Base-by-base conservation (phyloP, 2,113 vertebrate species). In the Lathamus discolor region DNA sequence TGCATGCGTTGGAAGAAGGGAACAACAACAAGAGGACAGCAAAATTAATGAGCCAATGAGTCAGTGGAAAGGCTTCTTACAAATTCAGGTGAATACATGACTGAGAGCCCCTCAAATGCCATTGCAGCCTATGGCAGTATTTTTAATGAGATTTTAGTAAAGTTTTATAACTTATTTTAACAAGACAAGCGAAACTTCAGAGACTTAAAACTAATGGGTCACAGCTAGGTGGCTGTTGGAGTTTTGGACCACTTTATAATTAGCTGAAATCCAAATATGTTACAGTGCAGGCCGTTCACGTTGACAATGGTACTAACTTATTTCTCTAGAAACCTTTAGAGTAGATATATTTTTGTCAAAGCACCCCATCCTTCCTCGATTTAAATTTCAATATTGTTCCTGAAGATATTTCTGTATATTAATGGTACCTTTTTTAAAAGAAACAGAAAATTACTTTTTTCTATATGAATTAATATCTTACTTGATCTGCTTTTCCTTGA, bases 391-490 rank as follows among this genome's bases (percentile, higher is more conserved):
- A 96, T 98, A 98, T 97, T 97, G 95, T 98, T 98, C 97, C 97
- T 98, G 97, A 95, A 97, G 97, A 98, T 97, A 98, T 97, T 97
- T 98, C 98, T 98, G 97, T 98, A 98, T 98, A 98, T 98, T 98
- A 98, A 97, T 98, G 98, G 98, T 98, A 98, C 98, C 97, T 98
- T 98, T 98, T 97, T 98, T 98, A 97, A 96, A 98, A 97, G 97
- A 98, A 97, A 97, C 97, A 97, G 96, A 97, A 97, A 97, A 98
- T 97, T 97, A 98, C 96, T 97, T 97, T 98, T 98, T 98, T 98
- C 97, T 98, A 98, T 98, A 93, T 98, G 97, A 98, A 96, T 98
- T 97, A 98, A 98, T 98, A 97, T 96, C 98, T 98, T 98, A 98
- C 98, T 98, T 98, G 98, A 97, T 98, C 97, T 98, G 96, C 97